Conservation (phyloP, 2,797 vertebrate species). For the Hydrophis major region DNA sequence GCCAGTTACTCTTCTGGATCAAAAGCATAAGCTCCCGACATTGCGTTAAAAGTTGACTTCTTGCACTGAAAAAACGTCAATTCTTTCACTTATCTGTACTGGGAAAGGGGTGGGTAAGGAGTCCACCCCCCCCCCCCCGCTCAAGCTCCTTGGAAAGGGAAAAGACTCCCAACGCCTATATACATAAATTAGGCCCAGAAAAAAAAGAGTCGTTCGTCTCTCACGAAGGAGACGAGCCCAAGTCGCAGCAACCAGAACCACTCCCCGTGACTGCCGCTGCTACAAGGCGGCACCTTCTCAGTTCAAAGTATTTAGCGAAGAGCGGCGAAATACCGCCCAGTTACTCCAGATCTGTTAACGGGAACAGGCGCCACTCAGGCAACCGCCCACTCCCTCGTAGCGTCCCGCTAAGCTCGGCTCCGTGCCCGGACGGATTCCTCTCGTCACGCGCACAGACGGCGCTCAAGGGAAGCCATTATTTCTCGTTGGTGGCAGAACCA, state of each 20-base stretch:
- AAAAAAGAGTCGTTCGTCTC: not conserved
- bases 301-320: not conserved
- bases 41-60: too few relatives aligned
- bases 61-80: not conserved
- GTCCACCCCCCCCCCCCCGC: fast-evolving
- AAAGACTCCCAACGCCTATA: too few relatives aligned
- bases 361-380: not conserved
- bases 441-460: not conserved
- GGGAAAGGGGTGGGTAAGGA: not conserved
- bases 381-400: not conserved
- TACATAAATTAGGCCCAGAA: not conserved
- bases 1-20: too few relatives aligned
- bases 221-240: too few relatives aligned
- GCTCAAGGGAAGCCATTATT: slow-evolving; percentile 5
- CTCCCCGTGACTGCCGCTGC: not conserved
- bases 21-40: not conserved
- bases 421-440: not conserved
- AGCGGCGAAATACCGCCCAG: not conserved
- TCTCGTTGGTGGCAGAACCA: slow-evolving; percentile 14
- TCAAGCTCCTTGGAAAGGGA: not conserved
- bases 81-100: not conserved
- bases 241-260: not conserved
- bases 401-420: not conserved
- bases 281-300: not conserved
- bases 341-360: not conserved